Base-by-base conservation (phyloP, 1,140 invertebrate genomes). In the Homalodisca vitripennis region DNA sequence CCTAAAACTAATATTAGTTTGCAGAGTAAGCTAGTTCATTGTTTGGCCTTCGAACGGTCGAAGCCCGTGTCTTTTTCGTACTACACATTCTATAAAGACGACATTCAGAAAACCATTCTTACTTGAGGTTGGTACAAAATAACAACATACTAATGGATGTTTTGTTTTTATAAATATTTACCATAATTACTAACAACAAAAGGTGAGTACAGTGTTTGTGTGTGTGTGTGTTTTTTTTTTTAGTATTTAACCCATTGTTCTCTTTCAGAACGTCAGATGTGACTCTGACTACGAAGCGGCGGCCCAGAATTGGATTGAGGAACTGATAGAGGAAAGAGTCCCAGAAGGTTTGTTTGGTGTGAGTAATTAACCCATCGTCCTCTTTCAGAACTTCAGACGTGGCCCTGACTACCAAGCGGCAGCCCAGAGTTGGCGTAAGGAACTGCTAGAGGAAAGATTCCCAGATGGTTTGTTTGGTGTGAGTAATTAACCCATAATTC, bases 251-350 rank as follows among this genome's bases (percentile, higher is more conserved):
- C n/a, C n/a, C n/a, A 29, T 2, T 60, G 55, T 60, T 26, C 2
- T n/a, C n/a, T n/a, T 60, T 60, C 55, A 60, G 55, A 60, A 60
- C 79, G 87, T 91, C 74, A 96, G 97, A 84, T 89, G 95, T 73
- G 92, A 94, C 80, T 87, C 90, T 41, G 88, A 93, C 74, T 87
- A 92, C 79, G 95, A 98, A 82, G 88, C 88, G 60, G 92, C 94
- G 81, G 90, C 90, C 72, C 90, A 97, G 78, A 87, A 88, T 78
- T 98, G 96, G 96, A 92, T 98, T 70, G 94, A 97, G 81, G 80
- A 84, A 34, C 86, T 98, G 63, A 84, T 94, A 60, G 93, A 92
- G 48, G 90, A 93, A 76, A 89, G 89, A 80, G 92, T 98, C 82
- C 92, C 92, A n/a, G 84, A 85, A 76, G 87, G 84, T 88, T 65